Evolutionary conservation across 2,113 vertebrate genomes (phyloP).

Genomic region (Crocuta crocuta): DNA sequence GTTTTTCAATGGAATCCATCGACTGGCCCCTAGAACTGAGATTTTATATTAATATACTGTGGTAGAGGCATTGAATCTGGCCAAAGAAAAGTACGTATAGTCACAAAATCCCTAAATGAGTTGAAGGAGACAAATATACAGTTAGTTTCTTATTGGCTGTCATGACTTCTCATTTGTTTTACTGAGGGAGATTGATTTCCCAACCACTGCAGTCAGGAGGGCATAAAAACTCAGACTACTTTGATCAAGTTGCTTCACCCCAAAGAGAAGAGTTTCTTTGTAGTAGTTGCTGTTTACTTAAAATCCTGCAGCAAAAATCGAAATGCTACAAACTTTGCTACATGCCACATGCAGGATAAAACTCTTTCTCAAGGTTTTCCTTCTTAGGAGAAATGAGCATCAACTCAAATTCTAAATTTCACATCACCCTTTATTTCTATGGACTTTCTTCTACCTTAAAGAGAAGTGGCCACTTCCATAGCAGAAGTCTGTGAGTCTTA

Average conservation of each 20-base stretch:
- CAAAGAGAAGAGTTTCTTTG: background rate
- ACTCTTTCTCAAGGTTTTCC: background rate
- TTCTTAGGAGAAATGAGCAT: background rate
- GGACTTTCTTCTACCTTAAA: background rate
- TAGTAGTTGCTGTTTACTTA: background rate
- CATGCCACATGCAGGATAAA: background rate
- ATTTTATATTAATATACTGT: conserved; percentile 27
- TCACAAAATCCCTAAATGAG: background rate
- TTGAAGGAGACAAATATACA: background rate
- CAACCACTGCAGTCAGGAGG: background rate
- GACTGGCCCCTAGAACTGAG: background rate
- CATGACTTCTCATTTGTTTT: conserved; percentile 11
- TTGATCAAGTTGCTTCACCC: background rate
- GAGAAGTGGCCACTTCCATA: background rate
- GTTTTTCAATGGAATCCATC: conserved; percentile 46
- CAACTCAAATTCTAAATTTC: conserved; percentile 50
- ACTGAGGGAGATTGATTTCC: background rate
- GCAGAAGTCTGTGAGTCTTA: background rate
- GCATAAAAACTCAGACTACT: conserved; percentile 33
- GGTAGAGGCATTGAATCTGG: background rate
- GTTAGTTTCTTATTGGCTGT: background rate
- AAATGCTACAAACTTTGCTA: background rate
- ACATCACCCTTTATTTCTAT: background rate
- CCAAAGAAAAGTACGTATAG: background rate
- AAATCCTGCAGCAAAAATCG: conserved; percentile 34